Base-by-base conservation (phyloP, 2,113 vertebrate species). In the Dicentrarchus labrax region DNA sequence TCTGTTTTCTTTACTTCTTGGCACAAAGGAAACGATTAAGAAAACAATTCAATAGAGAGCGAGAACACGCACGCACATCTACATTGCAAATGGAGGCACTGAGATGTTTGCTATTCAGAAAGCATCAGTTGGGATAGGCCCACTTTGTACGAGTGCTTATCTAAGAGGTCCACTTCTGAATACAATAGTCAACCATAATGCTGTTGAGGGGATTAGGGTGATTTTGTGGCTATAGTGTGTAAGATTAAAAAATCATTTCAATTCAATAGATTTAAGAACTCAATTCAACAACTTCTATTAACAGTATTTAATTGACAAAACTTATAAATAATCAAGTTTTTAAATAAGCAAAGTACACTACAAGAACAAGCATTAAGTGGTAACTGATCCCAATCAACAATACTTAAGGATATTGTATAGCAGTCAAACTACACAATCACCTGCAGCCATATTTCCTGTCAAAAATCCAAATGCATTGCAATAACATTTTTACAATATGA, bases 31-130 rank as follows among this genome's bases (percentile, higher is more conserved):
- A 93, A 94, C 92, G 88, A 95, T 95, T 95, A 94, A 93, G 91
- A 94, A 95, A 95, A 95, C 94, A 95, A 96, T 95, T 95, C 94
- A 92, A 94, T 94, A 94, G 88, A 76, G 88, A 91, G 87, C 59
- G 86, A 89, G 93, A 89, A 84, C 89, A 91, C 90, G 84, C 65
- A 66, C 60, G 38, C 80, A 80, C 90, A 95, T 95, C 93, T 94
- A 95, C 94, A 95, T 93, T 94, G 95, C 94, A 94, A 94, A 95
- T 95, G 87, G 78, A 80, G 87, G 59, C 77, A 38, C 57, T 17
- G 76, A 78, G 93, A 90, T 92, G 88, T 89, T 94, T 94, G 90
- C 92, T 92, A 92, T 94, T 94, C 91, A 89, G 89, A 88, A 51
- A 88, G 93, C 92, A 93, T 92, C 86, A 21, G 89, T 80, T 80